These are phyloP conservation scores for Tenthredo scrophulariae DNA, from an alignment of 2,888 invertebrate genomes.

Conservation along the genomic window DNA sequence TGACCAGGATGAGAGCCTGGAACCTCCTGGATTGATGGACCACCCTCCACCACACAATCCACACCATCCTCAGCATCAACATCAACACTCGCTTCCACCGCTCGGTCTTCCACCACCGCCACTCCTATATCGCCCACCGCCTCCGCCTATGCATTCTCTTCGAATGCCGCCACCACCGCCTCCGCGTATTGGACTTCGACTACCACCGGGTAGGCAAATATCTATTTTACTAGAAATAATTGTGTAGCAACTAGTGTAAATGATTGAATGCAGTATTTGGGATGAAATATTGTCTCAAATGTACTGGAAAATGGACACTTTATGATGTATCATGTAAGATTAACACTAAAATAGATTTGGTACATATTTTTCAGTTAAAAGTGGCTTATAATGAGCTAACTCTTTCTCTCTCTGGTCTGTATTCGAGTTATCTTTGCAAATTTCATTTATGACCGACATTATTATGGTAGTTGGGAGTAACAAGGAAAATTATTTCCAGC, in stretches of 20 bases:
- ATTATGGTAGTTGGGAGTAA: too few species aligned
- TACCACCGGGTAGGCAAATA: conserved; percentile 78
- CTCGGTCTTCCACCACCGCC: conserved; percentile 81
- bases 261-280: neutral
- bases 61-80: conserved; percentile 63
- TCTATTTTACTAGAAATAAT: neutral
- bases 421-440: neutral
- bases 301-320: neutral
- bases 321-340: too few species aligned
- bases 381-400: too few species aligned
- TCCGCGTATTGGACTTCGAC: conserved; percentile 78
- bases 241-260: neutral
- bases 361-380: too few species aligned
- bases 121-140: conserved; percentile 81
- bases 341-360: too few species aligned
- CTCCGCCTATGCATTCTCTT: conserved; percentile 77
- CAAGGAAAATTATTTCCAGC: too few species aligned
- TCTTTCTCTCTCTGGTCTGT: too few species aligned
- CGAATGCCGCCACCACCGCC: conserved; percentile 79
- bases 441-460: neutral
- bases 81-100: conserved; percentile 73
- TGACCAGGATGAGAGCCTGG: conserved; percentile 65
- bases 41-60: conserved; percentile 60
- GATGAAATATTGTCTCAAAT: neutral
- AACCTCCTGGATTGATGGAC: conserved; percentile 67